phyloP scores from a whole-genome alignment of 2,797 vertebrate species.

The Sternotherus odoratus region DNA sequence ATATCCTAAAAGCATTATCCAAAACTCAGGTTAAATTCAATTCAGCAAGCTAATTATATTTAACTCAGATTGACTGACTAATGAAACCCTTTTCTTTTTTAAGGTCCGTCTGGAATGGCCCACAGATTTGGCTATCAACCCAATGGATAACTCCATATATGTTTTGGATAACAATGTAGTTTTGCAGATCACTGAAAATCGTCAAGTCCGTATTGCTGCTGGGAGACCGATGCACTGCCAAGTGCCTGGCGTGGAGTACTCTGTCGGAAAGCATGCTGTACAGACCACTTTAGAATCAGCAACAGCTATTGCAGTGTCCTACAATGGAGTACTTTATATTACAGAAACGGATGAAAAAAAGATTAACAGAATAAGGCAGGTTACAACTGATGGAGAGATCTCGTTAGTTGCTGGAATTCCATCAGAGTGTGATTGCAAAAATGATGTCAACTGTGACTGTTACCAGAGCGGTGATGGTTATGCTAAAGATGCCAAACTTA shows the following conservation, averaged over 20 bases:
- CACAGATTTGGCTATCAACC: slow-evolving; percentile 95
- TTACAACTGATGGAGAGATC: slow-evolving; percentile 96
- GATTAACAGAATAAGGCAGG: slow-evolving; percentile 94
- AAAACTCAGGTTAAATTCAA: neutral
- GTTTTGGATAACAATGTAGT: slow-evolving; percentile 97
- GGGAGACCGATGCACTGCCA: slow-evolving; percentile 96
- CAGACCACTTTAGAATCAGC: slow-evolving; percentile 94
- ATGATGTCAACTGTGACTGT: slow-evolving; percentile 98
- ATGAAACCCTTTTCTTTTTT: slow-evolving; percentile 37
- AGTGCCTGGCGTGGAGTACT: slow-evolving; percentile 88
- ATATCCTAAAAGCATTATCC: neutral
- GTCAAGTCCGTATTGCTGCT: slow-evolving; percentile 94
- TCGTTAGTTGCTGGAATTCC: slow-evolving; percentile 92
- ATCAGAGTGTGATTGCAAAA: slow-evolving; percentile 98
- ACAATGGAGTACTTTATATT: slow-evolving; percentile 93
- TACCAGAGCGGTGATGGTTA: slow-evolving; percentile 97
- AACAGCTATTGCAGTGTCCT: slow-evolving; percentile 92
- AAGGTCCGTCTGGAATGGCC: slow-evolving; percentile 99
- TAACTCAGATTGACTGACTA: neutral
- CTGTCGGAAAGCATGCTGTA: slow-evolving; percentile 88
- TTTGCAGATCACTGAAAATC: slow-evolving; percentile 94
- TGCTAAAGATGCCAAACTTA: slow-evolving; percentile 96
- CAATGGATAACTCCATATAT: slow-evolving; percentile 97
- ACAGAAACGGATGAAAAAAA: slow-evolving; percentile 97
- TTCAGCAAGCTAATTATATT: slow-evolving; percentile 30